Evolutionary conservation across 1,140 invertebrate species (phyloP), one percentile per base, ranked within the genome.

Genomic region (Orius laevigatus): DNA sequence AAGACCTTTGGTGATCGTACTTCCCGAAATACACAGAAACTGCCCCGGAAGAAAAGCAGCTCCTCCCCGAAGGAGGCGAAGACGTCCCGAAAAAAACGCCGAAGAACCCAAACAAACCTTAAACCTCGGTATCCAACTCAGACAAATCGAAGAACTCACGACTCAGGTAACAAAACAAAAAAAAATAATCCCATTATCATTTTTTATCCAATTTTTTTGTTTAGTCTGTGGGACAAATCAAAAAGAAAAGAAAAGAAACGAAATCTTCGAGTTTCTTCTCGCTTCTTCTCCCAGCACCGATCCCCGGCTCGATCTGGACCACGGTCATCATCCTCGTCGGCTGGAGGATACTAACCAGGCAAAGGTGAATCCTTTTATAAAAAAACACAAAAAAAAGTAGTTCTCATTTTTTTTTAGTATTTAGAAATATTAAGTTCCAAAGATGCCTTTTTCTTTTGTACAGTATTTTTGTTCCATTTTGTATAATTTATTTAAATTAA

Each of bases 241-340:
- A 8, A 25, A 16, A 44, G 54, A 18, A 41, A 36, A 12, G 46
- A 42, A n/a, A 46, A 49, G 34, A 54, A 14, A 34, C 50, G 15
- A 49, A 55, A 35, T 54, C 57, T 10, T 55, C 55, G 9, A 54
- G 58, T 31, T 44, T 63, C n/a, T 56, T 63, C 12, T 60, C 61
- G 9, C 61, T 62, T 45, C 51, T 66, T 36, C 57, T 63, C 12
- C 63, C 64, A 34, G 54, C 53, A 10, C 54, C 59, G 14, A 53
- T 62, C 51, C 8, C 55, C 43, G 44, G 60, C 19, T 59, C 63
- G 2, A 49, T 66, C 14, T 64, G 62, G 62, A 66, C 63, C 16
- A 63, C 65, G 12, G 60, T 66, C 41, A 60, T 66, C 41, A 62
- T 61, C 45, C 51, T 62, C 18, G 60, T 62, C 20, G 62, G 62